Evolutionary conservation across 2,888 invertebrate species (phyloP), one percentile per base, ranked within the genome.

Genomic region (Tetramorium bicarinatum): DNA sequence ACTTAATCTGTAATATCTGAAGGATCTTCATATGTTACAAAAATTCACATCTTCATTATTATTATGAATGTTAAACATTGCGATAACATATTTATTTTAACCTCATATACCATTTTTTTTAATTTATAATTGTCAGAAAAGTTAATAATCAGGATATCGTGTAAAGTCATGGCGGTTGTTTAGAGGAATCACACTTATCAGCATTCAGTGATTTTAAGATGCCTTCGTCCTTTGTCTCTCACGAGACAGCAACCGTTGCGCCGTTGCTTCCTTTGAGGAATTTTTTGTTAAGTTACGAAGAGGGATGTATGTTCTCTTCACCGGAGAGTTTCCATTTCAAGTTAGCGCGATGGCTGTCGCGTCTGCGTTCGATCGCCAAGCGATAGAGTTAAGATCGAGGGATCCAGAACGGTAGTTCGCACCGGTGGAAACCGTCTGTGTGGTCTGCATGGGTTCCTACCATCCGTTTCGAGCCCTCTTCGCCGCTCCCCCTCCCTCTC

Each of bases 401-500:
- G 81, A 67, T 62, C 67, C 62, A 61, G 69, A 56, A 84, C 83
- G 87, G 86, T 86, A 85, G 87, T 88, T 88, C 41, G 85, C 86
- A 86, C 83, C 89, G 85, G 86, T 86, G 87, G 86, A 87, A 84
- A 67, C 75, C 49, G 85, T 82, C 89, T 89, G 89, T 89, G 89
- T 89, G 89, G 89, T 89, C 88, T 82, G n/a, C 85, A 80, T 77
- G 82, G 84, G 87, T 81, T 77, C 86, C 54, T 85, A 85, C 89
- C 88, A 87, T 89, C 87, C 84, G 89, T 89, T 88, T 86, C 87
- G 87, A 80, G 34, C 61, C 66, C 52, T 49, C 38, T 7, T 9
- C 13, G 21, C 44, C 25, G 8, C 44, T 34, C 54, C 25, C 18
- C 4, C 18, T n/a, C 49, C 34, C 41, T 25, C 3, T 1, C 64